Evolutionary conservation across 2,113 vertebrate genomes (phyloP).

Genomic region (Oreochromis niloticus): DNA sequence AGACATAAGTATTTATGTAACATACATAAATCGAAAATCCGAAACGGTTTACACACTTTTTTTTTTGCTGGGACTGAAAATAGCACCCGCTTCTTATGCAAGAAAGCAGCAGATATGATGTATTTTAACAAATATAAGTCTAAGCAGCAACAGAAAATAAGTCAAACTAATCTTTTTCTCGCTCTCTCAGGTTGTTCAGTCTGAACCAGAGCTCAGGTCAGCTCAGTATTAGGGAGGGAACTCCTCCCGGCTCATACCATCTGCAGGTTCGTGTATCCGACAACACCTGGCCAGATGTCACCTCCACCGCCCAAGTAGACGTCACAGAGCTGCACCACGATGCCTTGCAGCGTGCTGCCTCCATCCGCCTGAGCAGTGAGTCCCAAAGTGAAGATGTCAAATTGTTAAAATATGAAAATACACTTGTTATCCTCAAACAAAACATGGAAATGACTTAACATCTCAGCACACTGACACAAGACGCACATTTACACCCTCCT

Average conservation of each 20-base stretch:
- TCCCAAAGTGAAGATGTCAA: background rate
- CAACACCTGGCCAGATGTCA: constrained; percentile 82
- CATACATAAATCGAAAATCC: background rate
- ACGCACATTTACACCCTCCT: background rate
- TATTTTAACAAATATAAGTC: background rate
- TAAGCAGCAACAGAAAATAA: background rate
- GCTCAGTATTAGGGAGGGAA: constrained; percentile 78
- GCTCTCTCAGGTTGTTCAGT: constrained; percentile 74
- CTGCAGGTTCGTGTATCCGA: constrained; percentile 82
- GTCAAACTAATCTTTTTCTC: background rate
- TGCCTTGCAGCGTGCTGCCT: constrained; percentile 74
- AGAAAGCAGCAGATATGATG: background rate
- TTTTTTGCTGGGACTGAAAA: background rate
- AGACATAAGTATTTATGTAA: background rate
- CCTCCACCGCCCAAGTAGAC: constrained; percentile 75
- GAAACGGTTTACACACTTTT: background rate
- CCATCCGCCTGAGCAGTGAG: constrained; percentile 79
- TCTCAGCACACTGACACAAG: background rate
- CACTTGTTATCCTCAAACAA: background rate
- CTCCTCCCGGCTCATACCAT: constrained; percentile 74
- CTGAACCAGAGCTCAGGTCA: constrained; percentile 81
- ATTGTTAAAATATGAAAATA: background rate
- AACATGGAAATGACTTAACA: background rate
- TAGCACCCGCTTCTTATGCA: background rate
- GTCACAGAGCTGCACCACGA: constrained; percentile 77